Base-by-base conservation (phyloP, 2,888 invertebrate genomes). In the Morinoia aosen region DNA sequence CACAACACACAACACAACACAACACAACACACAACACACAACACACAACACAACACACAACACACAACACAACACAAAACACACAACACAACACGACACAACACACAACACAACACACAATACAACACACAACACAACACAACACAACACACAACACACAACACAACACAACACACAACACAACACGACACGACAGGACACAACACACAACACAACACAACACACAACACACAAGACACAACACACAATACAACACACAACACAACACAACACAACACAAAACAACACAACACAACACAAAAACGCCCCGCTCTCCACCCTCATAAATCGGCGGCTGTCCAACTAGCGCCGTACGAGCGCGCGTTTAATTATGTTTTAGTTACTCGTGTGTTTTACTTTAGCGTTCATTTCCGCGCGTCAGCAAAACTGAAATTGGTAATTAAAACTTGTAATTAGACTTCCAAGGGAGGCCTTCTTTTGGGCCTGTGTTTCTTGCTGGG, bases 381-480 rank as follows among this genome's bases (percentile, higher is more conserved):
- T 95, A 64, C 95, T 64, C 57, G 39, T 76, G 95, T 95, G 95
- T 95, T 95, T 95, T 95, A 95, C 95, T 95, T 95, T 95, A 95
- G n/a, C 95, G 95, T 95, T 95, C 95, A 95, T 95, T 95, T 95
- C 95, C 95, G 95, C 64, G 57, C 57, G 95, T 95, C 95, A 95
- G 95, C 95, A 64, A 64, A 95, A 95, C 95, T 95, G 95, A 95
- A 95, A 95, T 95, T 95, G 64, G 95, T 95, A 95, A 95, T 95
- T 95, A 95, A 95, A 95, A 95, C 64, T 95, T 95, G 64, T 95
- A 95, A 95, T 95, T 95, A 95, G 95, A 95, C 95, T 95, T 95
- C 95, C 95, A 95, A 95, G 64, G 58, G 95, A 93, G 93, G 39
- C 25, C 93, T 93, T 93, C 57, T 93, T 93, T 93, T 14, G 57